Base-by-base conservation (phyloP, 2,797 vertebrate genomes). In the Neoniphon sammara region DNA sequence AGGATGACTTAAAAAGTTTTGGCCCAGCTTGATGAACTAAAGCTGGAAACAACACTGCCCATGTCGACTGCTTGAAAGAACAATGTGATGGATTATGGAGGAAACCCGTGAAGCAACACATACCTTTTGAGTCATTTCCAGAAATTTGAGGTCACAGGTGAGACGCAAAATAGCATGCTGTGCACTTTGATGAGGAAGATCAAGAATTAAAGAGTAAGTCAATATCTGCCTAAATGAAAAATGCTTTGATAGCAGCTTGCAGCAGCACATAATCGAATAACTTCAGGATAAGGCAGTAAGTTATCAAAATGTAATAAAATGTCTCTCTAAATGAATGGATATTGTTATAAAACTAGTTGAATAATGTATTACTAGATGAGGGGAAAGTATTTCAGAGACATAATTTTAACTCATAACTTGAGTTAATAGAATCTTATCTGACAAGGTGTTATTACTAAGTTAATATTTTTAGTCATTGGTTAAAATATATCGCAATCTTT, bases 1-100 rank as follows among this genome's bases (percentile, higher is more conserved):
- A 46, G 49, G 18, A 55, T 27, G 50, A 23, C 39, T 74, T 59
- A 23, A 70, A 31, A 75, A 66, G 7, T 69, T 12, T 18, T n/a
- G 31, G 46, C 50, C 80, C 39, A 63, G 63, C 59, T 64, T 12
- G 9, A 52, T 23, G 25, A 21, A 77, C 17, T 49, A 58, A 75
- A 59, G 50, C 27, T n/a, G 58, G 17, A 73, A 14, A 60, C 20
- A 44, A 46, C 42, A 44, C 7, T 23, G 25, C 39, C n/a, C 7
- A 12, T 27, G 15, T 18, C 20, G 42, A 18, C 17, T 31, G 36
- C 12, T 50, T 67, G 17, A 53, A 56, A 70, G 44, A 66, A 66
- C 34, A 57, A 65, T 63, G 7, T 31, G 17, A 55, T 53, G 55
- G 44, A 65, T 66, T 30, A 46, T 50, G 15, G 18, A 25, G 20